Base-by-base conservation (phyloP, 2,113 vertebrate species). In the Tangachromis dhanisi region DNA sequence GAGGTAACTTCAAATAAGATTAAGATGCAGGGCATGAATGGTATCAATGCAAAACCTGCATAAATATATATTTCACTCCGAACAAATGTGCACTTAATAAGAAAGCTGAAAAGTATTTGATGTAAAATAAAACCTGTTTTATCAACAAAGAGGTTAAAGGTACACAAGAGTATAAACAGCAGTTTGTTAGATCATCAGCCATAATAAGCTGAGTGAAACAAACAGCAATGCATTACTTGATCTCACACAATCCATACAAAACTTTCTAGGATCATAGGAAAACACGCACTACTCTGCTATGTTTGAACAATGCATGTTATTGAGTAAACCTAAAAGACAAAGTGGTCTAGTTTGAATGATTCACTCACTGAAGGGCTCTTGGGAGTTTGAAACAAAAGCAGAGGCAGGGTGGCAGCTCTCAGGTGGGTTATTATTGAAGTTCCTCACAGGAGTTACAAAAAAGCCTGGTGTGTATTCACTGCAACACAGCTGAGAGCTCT, bases 371-470 rank as follows among this genome's bases (percentile, higher is more conserved):
- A 54, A 90, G 82, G 33, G 90, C 88, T 90, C 80, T 79, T 86
- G 86, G 90, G 89, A 91, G 82, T 91, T 86, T 86, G 54, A 8
- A 84, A 59, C 84, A 90, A 87, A 90, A 66, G 80, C 42, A 55
- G 38, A 66, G 47, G 24, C 29, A 57, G 84, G 87, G 86, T 76
- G 86, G 89, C 76, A 84, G 84, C 90, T 91, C 90, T 93, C 89
- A 86, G 89, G 84, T 90, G 89, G 76, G 38, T 88, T 87, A 38
- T 85, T 29, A 79, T 61, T 85, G 80, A 90, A 90, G 89, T 85
- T 90, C 38, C 61, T 87, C 82, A 57, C 80, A 86, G 29, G 33
- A 87, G 80, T 66, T 42, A 63, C 54, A 81, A 86, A 91, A 83
- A 86, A 78, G 55, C 88, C 53, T 31, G 13, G 49, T 33, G 35